Evolutionary conservation across 2,797 vertebrate genomes (phyloP).

Genomic region (Orientallactaga sibirica): DNA sequence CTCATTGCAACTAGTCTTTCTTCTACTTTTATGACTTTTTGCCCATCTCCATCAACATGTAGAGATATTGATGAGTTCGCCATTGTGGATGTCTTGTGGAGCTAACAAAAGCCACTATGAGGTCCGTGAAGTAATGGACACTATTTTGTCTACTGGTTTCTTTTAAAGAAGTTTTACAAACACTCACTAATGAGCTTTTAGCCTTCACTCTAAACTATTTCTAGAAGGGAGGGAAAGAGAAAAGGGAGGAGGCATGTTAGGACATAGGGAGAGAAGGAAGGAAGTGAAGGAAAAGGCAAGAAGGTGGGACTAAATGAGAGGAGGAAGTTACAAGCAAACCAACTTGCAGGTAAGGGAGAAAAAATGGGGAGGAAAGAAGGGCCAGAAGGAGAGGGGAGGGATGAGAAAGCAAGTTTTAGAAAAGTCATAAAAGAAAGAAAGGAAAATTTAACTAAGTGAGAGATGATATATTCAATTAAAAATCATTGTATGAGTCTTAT

Average conservation of each 20-base stretch:
- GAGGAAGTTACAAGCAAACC: accelerated
- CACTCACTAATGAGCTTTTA: not conserved
- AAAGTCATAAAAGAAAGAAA: not conserved
- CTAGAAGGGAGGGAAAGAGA: accelerated
- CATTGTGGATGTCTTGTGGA: no score
- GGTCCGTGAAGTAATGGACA: no score
- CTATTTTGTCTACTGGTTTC: not conserved
- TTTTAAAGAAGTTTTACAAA: not conserved
- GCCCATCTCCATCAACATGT: no score
- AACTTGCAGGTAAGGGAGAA: accelerated
- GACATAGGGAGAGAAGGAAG: accelerated
- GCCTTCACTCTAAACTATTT: not conserved
- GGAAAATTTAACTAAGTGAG: not conserved
- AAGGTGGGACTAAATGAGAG: accelerated
- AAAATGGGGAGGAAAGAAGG: accelerated
- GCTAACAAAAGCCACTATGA: no score
- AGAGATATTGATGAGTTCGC: no score
- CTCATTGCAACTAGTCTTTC: no score
- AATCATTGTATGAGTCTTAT: not conserved
- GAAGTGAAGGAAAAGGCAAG: no score
- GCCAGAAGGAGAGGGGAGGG: accelerated
- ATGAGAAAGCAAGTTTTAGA: not conserved
- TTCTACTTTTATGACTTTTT: no score
- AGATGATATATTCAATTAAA: not conserved
- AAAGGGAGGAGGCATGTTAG: accelerated